phyloP scores from a whole-genome alignment of 2,888 invertebrate genomes.

The Callinectes sapidus region DNA sequence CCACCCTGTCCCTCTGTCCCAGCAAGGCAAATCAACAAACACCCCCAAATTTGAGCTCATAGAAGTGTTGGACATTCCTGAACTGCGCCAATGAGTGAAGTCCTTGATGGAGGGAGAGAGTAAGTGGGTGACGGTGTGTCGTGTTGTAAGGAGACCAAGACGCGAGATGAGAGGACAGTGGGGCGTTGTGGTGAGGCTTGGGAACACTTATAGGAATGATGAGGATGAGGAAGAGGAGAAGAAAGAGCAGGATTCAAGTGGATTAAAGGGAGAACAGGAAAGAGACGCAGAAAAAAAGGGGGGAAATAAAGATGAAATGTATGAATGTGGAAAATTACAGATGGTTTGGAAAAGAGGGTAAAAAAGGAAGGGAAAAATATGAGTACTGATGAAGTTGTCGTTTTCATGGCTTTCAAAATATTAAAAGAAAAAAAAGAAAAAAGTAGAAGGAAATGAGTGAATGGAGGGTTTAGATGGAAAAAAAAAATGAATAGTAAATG shows the following conservation, averaged over 20 bases:
- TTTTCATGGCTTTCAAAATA: no score
- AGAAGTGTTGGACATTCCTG: not conserved
- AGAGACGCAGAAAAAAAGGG: not conserved
- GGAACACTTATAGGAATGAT: not conserved
- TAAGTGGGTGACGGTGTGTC: not conserved
- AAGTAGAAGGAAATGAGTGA: not conserved
- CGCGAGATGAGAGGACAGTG: not conserved
- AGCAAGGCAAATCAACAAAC: not conserved
- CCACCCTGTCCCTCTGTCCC: not conserved
- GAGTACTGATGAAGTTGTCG: not conserved
- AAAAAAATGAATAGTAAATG: not conserved
- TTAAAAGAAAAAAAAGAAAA: not conserved
- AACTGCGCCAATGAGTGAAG: not conserved
- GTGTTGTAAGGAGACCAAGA: not conserved
- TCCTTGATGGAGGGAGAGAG: not conserved
- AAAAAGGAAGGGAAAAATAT: not conserved
- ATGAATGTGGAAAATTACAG: not conserved
- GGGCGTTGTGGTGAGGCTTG: not conserved
- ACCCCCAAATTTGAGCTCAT: not conserved
- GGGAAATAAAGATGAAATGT: not conserved
- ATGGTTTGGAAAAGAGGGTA: not conserved
- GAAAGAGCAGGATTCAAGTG: not conserved
- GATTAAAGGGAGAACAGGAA: not conserved
- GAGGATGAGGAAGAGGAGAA: conserved; percentile 9
- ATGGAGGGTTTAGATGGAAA: not conserved